Base-by-base conservation (phyloP, 2,113 vertebrate species). In the Poeciliopsis prolifica region DNA sequence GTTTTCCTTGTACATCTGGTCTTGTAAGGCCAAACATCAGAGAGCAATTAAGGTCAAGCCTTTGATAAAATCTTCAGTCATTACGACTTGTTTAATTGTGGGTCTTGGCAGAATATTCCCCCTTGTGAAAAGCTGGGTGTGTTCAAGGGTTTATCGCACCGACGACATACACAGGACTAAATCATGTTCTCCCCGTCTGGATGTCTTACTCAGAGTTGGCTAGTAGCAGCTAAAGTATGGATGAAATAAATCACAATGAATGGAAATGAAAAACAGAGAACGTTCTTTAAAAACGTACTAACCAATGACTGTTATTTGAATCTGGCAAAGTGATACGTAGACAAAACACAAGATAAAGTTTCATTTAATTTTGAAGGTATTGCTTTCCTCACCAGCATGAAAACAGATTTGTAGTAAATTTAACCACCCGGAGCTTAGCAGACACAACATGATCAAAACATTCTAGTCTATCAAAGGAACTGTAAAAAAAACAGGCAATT, bases 61-160 rank as follows among this genome's bases (percentile, higher is more conserved):
- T 90, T 89, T 90, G 89, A 93, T 92, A 93, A 86, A 76, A 94
- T 93, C 91, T 91, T 79, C 64, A 88, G 84, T 87, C 89, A 87
- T 91, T 91, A 92, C 83, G 81, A 88, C 80, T 86, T 86, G 80
- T 87, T 86, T 91, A 94, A 92, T 91, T 90, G 80, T 86, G 72
- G 80, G 86, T 87, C 87, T 85, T 91, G 81, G 91, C 87, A 92
- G 83, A 89, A 90, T 87, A 85, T 90, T 90, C 82, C 89, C 86
- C 79, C 82, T 91, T 87, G 83, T 91, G 89, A 92, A 91, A 93
- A 88, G 78, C 80, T 84, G 88, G 85, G 89, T 91, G 88, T 90
- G 88, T 90, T 81, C 78, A 54, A 77, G 79, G 79, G 78, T 76
- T 90, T 91, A 91, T 89, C 75, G 74, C 82, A 85, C 75, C 75